These are phyloP conservation scores for Phortica okadai DNA, from an alignment of 2,888 invertebrate genomes.

Conservation along the genomic window DNA sequence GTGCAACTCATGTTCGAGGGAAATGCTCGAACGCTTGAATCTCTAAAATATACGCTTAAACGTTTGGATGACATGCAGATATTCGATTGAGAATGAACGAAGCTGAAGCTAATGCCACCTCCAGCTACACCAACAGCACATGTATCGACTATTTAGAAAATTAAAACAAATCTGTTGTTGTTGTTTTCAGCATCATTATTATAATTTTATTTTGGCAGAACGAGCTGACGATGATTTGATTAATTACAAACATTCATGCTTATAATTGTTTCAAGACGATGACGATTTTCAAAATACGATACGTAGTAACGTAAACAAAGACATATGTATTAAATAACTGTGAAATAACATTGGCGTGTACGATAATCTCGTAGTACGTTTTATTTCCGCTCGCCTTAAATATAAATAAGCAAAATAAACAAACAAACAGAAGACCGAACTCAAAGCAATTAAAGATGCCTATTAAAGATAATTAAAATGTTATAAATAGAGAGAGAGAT, in stretches of 20 bases:
- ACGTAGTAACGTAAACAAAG: no score
- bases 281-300: no score
- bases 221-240: conserved; percentile 7
- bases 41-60: conserved; percentile 65
- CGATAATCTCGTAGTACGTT: no score
- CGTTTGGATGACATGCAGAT: conserved; percentile 68
- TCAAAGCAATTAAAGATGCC: neutral
- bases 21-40: conserved; percentile 69
- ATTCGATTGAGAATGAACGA: conserved; percentile 58
- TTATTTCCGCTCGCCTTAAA: no score
- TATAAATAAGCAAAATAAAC: no score
- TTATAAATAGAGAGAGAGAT: no score
- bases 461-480: conserved; percentile 9
- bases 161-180: no score
- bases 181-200: neutral
- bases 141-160: neutral
- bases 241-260: conserved; percentile 7
- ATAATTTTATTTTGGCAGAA: neutral
- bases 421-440: no score
- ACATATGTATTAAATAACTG: no score
- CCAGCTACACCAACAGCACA: neutral
- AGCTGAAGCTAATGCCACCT: no score
- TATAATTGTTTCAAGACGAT: no score
- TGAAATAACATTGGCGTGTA: no score
- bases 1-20: conserved; percentile 73